Percentiles rank a stretch among this genome's conserved stretches.
Conservation (phyloP, 2,113 vertebrate genomes). For the Marmota monax region DNA sequence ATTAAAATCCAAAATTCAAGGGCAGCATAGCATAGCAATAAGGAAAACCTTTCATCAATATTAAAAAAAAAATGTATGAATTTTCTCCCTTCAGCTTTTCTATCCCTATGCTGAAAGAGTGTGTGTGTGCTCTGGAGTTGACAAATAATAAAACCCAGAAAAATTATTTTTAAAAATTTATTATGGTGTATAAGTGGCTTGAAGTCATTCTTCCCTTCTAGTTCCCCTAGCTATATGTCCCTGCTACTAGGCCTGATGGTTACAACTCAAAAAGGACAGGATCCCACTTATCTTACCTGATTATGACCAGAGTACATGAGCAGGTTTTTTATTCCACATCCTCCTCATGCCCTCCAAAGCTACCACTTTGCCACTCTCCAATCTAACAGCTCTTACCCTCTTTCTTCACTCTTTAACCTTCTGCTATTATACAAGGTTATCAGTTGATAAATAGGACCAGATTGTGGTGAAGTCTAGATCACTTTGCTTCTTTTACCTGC, state of each 20-base stretch:
- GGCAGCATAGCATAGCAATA: neutral
- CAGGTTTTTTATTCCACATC: neutral
- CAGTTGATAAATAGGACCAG: neutral
- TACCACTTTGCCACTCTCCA: neutral
- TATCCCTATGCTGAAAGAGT: neutral
- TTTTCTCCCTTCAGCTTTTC: constrained; percentile 37
- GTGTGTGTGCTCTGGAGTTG: neutral
- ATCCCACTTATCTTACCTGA: neutral
- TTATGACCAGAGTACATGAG: neutral
- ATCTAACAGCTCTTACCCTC: neutral
- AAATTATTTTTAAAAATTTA: neutral
- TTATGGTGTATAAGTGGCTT: neutral
- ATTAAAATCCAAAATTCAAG: constrained; percentile 7
- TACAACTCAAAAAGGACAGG: constrained; percentile 19
- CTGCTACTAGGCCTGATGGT: neutral
- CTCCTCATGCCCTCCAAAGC: neutral
- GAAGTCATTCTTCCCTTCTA: neutral
- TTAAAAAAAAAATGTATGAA: neutral
- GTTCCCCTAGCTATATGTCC: neutral
- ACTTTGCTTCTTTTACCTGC: neutral
- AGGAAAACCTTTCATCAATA: constrained; percentile 53
- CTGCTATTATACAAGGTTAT: neutral
- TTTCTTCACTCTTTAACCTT: neutral
- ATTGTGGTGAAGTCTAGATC: neutral
- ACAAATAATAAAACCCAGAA: neutral